Percentiles rank a stretch among this genome's conserved stretches.
Evolutionary conservation across 1,140 invertebrate species (phyloP).

Genomic region (Zaprionus nigranus): DNA sequence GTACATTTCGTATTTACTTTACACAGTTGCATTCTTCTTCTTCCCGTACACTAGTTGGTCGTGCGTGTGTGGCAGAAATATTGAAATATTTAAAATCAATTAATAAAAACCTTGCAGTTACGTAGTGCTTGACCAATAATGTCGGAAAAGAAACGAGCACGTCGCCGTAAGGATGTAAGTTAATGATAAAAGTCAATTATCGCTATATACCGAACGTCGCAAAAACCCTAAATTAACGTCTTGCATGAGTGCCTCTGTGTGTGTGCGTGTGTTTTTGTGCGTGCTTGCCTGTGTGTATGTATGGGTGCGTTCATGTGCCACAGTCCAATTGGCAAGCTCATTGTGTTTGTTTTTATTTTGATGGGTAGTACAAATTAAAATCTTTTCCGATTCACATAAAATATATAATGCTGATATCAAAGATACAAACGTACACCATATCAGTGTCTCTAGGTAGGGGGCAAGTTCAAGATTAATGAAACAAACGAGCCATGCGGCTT

Average conservation of each 20-base stretch:
- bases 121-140: slow-evolving; percentile 45
- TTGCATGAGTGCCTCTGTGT: slow-evolving; percentile 8
- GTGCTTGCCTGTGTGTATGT: background rate
- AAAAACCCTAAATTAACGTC: slow-evolving; percentile 11
- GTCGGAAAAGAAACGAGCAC: slow-evolving; percentile 83
- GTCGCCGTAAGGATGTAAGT: slow-evolving; percentile 84
- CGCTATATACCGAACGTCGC: background rate
- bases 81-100: slow-evolving; percentile 55
- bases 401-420: slow-evolving; percentile 22
- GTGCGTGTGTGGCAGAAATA: slow-evolving; percentile 73
- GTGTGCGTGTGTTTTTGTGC: slow-evolving; percentile 22
- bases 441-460: slow-evolving; percentile 6
- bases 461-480: slow-evolving; percentile 3
- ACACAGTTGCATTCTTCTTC: slow-evolving; percentile 27
- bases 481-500: slow-evolving; percentile 17
- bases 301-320: slow-evolving; percentile 29
- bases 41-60: slow-evolving; percentile 21
- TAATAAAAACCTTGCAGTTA: slow-evolving; percentile 27
- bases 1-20: slow-evolving; percentile 20
- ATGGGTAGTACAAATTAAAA: slow-evolving; percentile 37
- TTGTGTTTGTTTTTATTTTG: slow-evolving; percentile 63
- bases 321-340: slow-evolving; percentile 60
- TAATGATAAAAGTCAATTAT: background rate
- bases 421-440: slow-evolving; percentile 1
- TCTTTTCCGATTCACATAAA: slow-evolving; percentile 15